These are phyloP conservation scores for Thalassaphorura encarpata DNA, from an alignment of 1,140 invertebrate species.

Conservation along the genomic window DNA sequence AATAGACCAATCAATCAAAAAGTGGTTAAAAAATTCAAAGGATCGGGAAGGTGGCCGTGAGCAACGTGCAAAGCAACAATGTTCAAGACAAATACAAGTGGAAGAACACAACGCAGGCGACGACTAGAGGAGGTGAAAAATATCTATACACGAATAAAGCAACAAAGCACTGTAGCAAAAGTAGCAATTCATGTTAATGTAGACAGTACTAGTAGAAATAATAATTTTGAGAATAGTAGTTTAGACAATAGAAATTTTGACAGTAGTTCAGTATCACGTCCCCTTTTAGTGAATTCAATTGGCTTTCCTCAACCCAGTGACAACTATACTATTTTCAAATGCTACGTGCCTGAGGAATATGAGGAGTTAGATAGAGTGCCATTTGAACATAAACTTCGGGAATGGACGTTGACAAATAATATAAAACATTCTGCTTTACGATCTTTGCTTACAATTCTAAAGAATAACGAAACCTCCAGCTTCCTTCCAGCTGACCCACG, in stretches of 20 bases:
- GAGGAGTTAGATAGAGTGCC: not conserved
- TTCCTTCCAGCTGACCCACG: not conserved
- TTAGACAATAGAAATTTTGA: not conserved
- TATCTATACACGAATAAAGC: not conserved
- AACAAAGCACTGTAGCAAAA: not conserved
- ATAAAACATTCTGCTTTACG: not conserved
- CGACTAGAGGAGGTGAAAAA: not conserved
- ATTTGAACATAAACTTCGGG: not conserved
- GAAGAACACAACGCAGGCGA: not conserved
- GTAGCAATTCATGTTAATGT: not conserved
- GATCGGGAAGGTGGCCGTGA: not conserved
- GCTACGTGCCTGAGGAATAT: not conserved
- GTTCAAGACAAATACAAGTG: not conserved
- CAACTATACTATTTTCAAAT: not conserved
- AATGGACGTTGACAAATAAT: not conserved
- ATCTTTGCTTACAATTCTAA: not conserved
- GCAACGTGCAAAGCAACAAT: not conserved
- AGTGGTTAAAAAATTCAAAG: not conserved
- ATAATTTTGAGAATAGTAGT: not conserved
- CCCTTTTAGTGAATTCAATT: no score
- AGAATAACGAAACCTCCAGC: not conserved
- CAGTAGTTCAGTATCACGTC: not conserved
- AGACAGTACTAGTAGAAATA: not conserved
- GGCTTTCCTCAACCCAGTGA: no score
- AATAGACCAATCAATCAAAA: not conserved